A percentile compares a stretch with the other conserved stretches of the same genome.
These are phyloP conservation scores for Neomorphus geoffroyi DNA, from an alignment of 2,797 vertebrate genomes.

Conservation along the genomic window DNA sequence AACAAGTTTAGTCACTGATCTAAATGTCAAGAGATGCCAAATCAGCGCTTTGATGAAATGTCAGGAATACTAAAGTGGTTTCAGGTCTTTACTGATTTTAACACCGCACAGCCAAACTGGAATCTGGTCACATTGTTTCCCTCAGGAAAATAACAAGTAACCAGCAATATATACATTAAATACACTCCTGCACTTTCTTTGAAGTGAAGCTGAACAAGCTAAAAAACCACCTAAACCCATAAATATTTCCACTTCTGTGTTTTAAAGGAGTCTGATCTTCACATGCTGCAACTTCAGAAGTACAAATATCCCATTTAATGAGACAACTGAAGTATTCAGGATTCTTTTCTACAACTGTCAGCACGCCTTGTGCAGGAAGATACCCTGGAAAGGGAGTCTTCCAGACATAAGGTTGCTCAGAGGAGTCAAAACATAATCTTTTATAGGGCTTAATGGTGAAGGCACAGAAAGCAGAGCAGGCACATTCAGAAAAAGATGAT, in stretches of 20 bases:
- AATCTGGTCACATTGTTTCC: background rate
- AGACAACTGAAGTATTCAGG: background rate
- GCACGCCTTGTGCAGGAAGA: background rate
- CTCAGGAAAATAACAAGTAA: background rate
- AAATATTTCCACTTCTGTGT: background rate
- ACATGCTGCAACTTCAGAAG: background rate
- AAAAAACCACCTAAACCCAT: background rate
- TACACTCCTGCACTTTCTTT: background rate
- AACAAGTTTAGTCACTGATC: conserved; percentile 62
- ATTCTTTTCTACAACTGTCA: background rate
- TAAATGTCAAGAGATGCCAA: conserved; percentile 59
- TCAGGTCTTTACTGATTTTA: background rate
- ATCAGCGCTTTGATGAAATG: conserved; percentile 38
- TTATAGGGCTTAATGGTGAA: background rate
- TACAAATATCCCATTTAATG: background rate
- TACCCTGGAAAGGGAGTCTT: background rate
- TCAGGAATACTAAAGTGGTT: conserved; percentile 17
- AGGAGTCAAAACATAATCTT: background rate
- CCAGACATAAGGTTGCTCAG: background rate
- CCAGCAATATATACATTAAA: background rate
- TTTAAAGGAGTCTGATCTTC: background rate
- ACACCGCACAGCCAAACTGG: background rate
- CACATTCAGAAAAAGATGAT: background rate
- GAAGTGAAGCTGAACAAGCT: background rate
- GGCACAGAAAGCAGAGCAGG: background rate